A percentile compares a stretch with the other conserved stretches of the same genome.
Evolutionary conservation across 2,113 vertebrate genomes (phyloP).

Genomic region (Stercorarius parasiticus): DNA sequence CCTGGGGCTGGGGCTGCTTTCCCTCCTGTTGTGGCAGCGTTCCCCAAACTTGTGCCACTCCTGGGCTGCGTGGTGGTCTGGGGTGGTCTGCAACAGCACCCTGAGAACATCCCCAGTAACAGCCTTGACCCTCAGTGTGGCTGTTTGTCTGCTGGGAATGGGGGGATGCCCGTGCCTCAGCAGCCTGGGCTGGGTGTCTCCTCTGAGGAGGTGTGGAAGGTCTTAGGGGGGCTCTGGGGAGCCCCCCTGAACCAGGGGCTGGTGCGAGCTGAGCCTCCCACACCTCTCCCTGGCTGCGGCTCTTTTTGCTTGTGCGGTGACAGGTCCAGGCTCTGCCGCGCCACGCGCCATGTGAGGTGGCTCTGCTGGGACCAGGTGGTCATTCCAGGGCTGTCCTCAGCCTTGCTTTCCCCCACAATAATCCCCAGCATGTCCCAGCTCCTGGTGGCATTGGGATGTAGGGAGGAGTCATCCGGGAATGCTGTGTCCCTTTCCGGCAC

Average conservation of each 20-base stretch:
- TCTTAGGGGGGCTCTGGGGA: neutral
- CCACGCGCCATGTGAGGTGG: fast-evolving
- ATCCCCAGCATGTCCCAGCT: neutral
- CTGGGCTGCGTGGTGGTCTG: neutral
- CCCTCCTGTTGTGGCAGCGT: neutral
- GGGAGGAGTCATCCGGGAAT: neutral
- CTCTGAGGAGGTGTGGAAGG: neutral
- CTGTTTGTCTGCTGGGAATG: neutral
- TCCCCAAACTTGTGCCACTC: neutral
- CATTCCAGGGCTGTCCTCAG: neutral
- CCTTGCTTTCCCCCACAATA: neutral
- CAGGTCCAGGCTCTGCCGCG: neutral
- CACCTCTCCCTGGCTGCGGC: neutral
- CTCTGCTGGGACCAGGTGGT: neutral
- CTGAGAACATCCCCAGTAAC: neutral
- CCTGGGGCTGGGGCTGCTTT: neutral
- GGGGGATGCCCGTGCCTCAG: fast-evolving
- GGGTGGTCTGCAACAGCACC: neutral
- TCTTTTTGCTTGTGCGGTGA: fast-evolving
- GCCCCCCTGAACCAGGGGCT: neutral
- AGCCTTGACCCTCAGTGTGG: neutral
- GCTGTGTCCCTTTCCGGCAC: neutral
- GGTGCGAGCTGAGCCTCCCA: neutral
- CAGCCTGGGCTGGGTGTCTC: neutral
- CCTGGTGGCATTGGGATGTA: neutral